These are phyloP conservation scores for Bettongia penicillata DNA, from an alignment of 2,113 vertebrate genomes.

Conservation along the genomic window DNA sequence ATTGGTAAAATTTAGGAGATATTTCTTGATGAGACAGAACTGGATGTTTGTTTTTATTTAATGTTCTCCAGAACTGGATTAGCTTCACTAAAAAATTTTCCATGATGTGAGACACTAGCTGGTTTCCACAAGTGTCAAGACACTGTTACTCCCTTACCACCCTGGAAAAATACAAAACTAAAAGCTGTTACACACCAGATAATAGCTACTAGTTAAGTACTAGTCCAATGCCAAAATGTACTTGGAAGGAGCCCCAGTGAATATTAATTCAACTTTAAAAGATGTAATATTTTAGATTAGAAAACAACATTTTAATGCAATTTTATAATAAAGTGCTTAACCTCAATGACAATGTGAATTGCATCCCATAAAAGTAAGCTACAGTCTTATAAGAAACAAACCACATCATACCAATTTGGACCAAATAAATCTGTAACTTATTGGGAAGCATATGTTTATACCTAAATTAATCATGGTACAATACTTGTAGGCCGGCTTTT, in stretches of 20 bases:
- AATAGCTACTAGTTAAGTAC: background rate
- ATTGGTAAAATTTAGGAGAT: background rate
- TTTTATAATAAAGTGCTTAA: background rate
- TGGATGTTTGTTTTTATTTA: background rate
- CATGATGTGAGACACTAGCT: background rate
- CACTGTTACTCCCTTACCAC: background rate
- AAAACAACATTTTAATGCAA: background rate
- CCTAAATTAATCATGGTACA: background rate
- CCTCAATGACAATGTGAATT: background rate
- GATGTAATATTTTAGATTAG: background rate
- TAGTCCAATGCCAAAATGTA: background rate
- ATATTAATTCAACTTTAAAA: background rate
- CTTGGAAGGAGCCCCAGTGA: background rate
- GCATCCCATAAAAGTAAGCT: background rate
- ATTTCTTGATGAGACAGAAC: background rate
- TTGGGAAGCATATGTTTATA: background rate
- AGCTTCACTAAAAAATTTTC: background rate
- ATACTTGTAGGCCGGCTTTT: background rate
- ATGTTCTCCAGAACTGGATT: background rate
- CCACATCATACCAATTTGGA: background rate
- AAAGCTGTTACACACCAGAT: background rate
- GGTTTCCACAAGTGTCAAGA: background rate
- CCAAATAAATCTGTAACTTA: background rate
- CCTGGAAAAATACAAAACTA: background rate
- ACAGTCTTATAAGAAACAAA: background rate